Percentiles rank a stretch among this genome's conserved stretches.
Evolutionary conservation across 2,113 vertebrate species (phyloP).

Genomic region (Mola mola): DNA sequence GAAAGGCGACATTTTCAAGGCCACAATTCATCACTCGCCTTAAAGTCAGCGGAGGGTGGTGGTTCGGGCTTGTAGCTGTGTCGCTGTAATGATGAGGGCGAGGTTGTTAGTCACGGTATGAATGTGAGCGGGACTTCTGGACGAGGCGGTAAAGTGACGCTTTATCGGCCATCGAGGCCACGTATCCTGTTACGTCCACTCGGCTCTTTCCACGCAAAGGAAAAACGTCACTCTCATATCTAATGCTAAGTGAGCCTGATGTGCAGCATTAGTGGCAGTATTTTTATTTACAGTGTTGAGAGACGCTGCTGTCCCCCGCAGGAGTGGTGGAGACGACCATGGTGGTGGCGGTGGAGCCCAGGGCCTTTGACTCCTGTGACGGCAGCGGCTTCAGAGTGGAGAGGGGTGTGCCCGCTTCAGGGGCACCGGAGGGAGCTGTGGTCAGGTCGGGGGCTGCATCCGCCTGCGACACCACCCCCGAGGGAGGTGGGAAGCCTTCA

Average conservation of each 20-base stretch:
- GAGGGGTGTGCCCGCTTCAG: constrained; percentile 45
- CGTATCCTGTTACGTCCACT: too few species aligned
- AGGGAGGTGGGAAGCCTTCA: constrained; percentile 19
- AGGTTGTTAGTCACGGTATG: constrained; percentile 37
- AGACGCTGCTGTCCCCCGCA: constrained; percentile 83
- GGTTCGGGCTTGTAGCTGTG: constrained; percentile 25
- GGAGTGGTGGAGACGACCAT: constrained; percentile 67
- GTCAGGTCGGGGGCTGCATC: constrained; percentile 50
- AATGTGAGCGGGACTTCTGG: neutral
- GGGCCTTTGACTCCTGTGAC: constrained; percentile 52
- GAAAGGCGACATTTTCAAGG: constrained; percentile 32
- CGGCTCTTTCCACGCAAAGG: too few species aligned
- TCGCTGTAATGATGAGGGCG: constrained; percentile 42
- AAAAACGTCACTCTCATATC: too few species aligned
- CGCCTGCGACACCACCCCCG: constrained; percentile 61
- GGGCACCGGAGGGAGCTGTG: constrained; percentile 50
- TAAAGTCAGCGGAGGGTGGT: constrained; percentile 17
- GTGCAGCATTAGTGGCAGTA: neutral
- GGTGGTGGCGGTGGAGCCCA: constrained; percentile 57
- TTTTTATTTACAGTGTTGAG: constrained; percentile 89
- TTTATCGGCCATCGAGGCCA: constrained; percentile 1
- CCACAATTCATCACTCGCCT: constrained; percentile 27
- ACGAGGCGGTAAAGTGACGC: constrained; percentile 11
- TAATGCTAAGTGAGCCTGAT: neutral
- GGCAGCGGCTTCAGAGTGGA: constrained; percentile 52